Evolutionary conservation across 92 coral and sea anemone species (phyloP).

Genomic region (Palythoa grandiflora): DNA sequence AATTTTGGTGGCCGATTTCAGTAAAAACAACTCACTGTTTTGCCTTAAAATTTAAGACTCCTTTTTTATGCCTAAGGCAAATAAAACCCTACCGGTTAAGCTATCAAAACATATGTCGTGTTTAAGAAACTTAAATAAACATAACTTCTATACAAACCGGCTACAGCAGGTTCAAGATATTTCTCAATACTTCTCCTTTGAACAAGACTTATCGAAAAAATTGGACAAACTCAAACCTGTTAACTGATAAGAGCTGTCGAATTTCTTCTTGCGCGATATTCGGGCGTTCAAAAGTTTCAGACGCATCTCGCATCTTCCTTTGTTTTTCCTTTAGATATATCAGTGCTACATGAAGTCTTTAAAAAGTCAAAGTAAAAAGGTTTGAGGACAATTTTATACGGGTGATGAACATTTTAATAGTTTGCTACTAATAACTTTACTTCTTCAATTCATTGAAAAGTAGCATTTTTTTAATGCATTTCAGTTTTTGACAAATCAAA

Average conservation of each 20-base stretch:
- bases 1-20: background rate
- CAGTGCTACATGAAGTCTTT: background rate
- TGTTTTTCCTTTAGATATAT: background rate
- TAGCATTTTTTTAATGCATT: background rate
- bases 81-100: background rate
- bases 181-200: background rate
- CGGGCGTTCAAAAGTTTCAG: background rate
- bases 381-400: background rate
- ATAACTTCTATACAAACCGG: background rate
- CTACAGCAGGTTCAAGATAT: background rate
- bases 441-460: background rate
- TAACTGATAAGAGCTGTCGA: background rate
- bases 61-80: slow-evolving; percentile 26
- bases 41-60: background rate
- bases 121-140: background rate
- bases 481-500: background rate
- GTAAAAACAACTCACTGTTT: background rate
- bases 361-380: slow-evolving; percentile 19
- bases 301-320: background rate
- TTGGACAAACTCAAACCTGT: background rate
- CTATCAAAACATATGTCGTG: slow-evolving; percentile 6
- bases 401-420: background rate
- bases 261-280: background rate
- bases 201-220: background rate
- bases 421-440: background rate